These are phyloP conservation scores for Euphonia xanthogaster DNA, from an alignment of 2,797 vertebrate species.

Conservation along the genomic window DNA sequence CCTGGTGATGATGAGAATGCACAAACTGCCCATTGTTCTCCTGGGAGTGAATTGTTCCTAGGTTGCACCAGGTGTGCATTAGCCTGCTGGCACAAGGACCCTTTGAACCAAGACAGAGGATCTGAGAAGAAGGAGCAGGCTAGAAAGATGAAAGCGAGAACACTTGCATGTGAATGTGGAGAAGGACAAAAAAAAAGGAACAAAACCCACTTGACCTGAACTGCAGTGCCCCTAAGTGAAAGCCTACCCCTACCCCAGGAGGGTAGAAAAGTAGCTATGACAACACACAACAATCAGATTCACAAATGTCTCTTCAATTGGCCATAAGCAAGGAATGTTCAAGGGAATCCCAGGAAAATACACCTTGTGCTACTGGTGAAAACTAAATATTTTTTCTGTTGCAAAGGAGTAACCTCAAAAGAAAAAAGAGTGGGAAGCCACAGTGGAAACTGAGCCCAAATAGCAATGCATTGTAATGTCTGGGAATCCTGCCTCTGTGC, in stretches of 20 bases:
- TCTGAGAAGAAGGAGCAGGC: background rate
- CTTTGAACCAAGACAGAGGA: background rate
- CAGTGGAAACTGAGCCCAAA: background rate
- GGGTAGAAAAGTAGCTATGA: background rate
- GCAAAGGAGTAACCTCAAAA: background rate
- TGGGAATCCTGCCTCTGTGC: background rate
- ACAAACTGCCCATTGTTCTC: background rate
- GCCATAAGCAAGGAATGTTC: background rate
- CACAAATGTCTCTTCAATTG: background rate
- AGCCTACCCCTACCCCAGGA: background rate
- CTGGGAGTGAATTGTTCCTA: background rate
- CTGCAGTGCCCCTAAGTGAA: background rate
- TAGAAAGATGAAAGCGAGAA: background rate
- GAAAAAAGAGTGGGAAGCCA: background rate
- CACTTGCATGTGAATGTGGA: background rate
- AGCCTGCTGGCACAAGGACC: background rate
- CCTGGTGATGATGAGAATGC: background rate
- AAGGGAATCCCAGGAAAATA: background rate
- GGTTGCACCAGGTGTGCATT: background rate
- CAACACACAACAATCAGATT: background rate
- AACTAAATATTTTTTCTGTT: background rate
- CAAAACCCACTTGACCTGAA: background rate
- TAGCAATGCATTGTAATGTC: background rate
- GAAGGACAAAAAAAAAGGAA: background rate
- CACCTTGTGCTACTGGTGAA: background rate